Percentiles rank a stretch among this genome's conserved stretches.
Evolutionary conservation across 2,888 invertebrate species (phyloP).

Genomic region (Pilophorus perplexus): DNA sequence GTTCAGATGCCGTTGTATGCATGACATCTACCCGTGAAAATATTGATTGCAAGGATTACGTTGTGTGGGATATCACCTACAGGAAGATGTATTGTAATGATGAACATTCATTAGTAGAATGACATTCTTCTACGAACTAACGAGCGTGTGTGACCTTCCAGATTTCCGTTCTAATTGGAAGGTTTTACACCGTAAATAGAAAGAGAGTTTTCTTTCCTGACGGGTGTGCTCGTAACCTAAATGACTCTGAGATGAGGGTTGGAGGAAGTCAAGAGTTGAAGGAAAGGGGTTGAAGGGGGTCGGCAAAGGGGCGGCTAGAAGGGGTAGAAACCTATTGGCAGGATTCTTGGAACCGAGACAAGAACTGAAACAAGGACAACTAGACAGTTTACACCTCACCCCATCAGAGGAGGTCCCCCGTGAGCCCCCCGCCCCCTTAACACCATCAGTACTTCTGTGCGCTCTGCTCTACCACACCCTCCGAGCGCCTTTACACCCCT

Average conservation of each 20-base stretch:
- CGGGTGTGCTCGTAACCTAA: slow-evolving; percentile 13
- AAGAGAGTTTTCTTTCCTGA: slow-evolving; percentile 2
- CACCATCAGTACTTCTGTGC: background rate
- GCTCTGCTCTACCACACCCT: slow-evolving; percentile 14
- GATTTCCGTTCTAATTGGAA: slow-evolving; percentile 5
- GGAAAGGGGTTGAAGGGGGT: background rate
- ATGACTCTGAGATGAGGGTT: slow-evolving; percentile 10
- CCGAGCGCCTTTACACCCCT: background rate
- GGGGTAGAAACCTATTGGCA: slow-evolving; percentile 33
- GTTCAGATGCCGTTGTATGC: no score
- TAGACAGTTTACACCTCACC: slow-evolving; percentile 38
- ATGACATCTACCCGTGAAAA: no score
- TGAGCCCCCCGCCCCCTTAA: background rate
- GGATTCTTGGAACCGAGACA: slow-evolving; percentile 39
- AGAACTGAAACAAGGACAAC: slow-evolving; percentile 38
- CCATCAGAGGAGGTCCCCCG: slow-evolving; percentile 11
- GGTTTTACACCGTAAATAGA: slow-evolving; percentile 8
- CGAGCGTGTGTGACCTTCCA: no score
- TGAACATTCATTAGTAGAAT: no score
- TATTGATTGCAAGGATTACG: no score
- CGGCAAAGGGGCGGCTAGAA: background rate
- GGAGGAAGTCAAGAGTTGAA: slow-evolving; percentile 4
- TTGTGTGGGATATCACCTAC: no score
- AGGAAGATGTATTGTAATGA: no score
- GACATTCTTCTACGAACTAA: no score